These are phyloP conservation scores for Cerceris ruficornis DNA, from an alignment of 2,888 invertebrate species.

Conservation along the genomic window DNA sequence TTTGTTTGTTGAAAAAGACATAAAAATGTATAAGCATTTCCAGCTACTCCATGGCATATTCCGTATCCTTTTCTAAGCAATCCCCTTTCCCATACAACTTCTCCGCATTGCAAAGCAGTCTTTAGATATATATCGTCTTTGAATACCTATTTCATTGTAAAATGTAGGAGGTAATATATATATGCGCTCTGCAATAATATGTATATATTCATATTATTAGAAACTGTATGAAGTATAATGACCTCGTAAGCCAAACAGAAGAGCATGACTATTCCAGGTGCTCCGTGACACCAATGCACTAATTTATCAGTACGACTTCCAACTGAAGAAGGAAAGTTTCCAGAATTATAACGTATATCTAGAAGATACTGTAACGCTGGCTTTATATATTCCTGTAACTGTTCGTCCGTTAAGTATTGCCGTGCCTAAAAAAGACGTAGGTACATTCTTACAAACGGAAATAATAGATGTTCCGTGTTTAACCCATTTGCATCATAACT, in stretches of 20 bases:
- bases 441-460: neutral
- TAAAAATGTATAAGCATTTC: conserved; percentile 93
- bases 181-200: neutral
- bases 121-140: conserved; percentile 87
- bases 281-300: conserved; percentile 98
- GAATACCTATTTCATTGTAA: conserved; percentile 84
- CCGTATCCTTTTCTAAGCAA: conserved; percentile 92
- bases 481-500: too few relatives aligned
- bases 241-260: conserved; percentile 88
- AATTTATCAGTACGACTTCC: conserved; percentile 88
- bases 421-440: conserved; percentile 81
- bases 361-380: conserved; percentile 87
- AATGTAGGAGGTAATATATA: conserved; percentile 18
- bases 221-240: conserved; percentile 36
- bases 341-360: conserved; percentile 84
- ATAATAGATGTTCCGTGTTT: neutral
- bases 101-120: conserved; percentile 87
- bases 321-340: conserved; percentile 91
- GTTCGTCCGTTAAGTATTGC: conserved; percentile 83
- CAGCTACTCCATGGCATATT: conserved; percentile 93
- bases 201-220: conserved; percentile 8
- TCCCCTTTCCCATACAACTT: conserved; percentile 92
- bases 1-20: conserved; percentile 90
- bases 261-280: conserved; percentile 91
- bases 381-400: conserved; percentile 84